Evolutionary conservation across 2,113 vertebrate species (phyloP).

Genomic region (Halcyon senegalensis): DNA sequence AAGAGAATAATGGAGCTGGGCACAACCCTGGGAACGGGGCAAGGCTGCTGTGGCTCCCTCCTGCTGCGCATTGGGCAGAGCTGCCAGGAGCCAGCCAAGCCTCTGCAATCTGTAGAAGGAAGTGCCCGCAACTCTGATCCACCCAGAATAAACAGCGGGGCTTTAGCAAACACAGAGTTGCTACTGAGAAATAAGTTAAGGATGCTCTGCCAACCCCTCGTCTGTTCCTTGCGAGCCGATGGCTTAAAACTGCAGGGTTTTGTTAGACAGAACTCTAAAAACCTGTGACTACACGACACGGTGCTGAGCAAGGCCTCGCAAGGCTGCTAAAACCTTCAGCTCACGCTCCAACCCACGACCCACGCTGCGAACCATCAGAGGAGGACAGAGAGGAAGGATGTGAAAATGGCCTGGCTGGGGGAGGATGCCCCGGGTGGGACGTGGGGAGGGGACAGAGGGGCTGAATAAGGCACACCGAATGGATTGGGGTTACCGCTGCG

Average conservation of each 20-base stretch:
- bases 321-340: not conserved
- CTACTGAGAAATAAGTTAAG: not conserved
- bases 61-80: not conserved
- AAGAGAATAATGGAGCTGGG: not conserved
- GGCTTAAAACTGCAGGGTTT: not conserved
- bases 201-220: not conserved
- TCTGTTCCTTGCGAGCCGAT: not conserved
- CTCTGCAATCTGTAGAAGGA: not conserved
- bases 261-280: not conserved
- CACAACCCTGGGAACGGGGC: accelerated
- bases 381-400: not conserved
- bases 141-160: not conserved
- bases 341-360: accelerated
- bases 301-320: not conserved
- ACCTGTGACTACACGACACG: accelerated
- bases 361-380: not conserved
- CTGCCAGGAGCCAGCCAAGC: not conserved
- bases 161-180: not conserved
- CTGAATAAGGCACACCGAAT: constrained; percentile 64
- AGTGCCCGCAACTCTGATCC: not conserved
- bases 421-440: not conserved
- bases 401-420: not conserved
- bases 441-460: not conserved
- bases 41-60: accelerated
- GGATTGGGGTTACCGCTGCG: not conserved